These are phyloP conservation scores for Oxyura jamaicensis DNA, from an alignment of 2,113 vertebrate genomes.

Conservation along the genomic window DNA sequence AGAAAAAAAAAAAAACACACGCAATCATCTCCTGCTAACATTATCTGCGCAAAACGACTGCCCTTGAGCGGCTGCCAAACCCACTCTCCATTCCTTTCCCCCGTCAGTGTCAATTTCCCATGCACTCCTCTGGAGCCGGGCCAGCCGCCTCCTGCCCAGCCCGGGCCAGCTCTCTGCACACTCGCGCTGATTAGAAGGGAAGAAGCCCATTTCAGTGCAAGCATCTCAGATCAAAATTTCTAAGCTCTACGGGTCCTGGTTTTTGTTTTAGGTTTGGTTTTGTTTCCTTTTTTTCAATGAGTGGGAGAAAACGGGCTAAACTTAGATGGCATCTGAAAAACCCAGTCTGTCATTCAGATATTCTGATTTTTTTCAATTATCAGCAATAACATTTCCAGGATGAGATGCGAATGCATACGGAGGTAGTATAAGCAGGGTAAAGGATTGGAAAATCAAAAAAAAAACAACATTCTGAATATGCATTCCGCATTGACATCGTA, in stretches of 20 bases:
- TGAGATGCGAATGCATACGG: background rate
- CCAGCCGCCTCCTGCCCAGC: constrained; percentile 77
- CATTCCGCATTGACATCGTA: background rate
- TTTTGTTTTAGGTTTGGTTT: background rate
- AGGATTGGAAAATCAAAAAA: background rate
- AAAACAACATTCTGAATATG: background rate
- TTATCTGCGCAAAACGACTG: background rate
- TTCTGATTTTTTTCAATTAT: background rate
- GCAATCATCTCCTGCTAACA: background rate
- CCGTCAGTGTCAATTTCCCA: constrained; percentile 91
- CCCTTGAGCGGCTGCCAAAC: constrained; percentile 60
- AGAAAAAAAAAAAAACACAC: background rate
- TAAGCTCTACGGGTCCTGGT: background rate
- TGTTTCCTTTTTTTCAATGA: background rate
- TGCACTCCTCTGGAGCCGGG: constrained; percentile 83
- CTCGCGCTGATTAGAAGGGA: constrained; percentile 70
- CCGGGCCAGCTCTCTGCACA: constrained; percentile 70
- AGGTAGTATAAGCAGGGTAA: background rate
- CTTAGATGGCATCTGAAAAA: constrained; percentile 46
- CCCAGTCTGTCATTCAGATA: constrained; percentile 2
- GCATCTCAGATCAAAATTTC: constrained; percentile 35
- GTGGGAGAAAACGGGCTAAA: constrained; percentile 36
- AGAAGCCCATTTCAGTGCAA: constrained; percentile 52
- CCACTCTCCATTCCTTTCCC: constrained; percentile 69
- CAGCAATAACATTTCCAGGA: background rate